Evolutionary conservation across 2,113 vertebrate species (phyloP), one percentile per base, ranked within the genome.

Genomic region (Ariopsis seemanni): DNA sequence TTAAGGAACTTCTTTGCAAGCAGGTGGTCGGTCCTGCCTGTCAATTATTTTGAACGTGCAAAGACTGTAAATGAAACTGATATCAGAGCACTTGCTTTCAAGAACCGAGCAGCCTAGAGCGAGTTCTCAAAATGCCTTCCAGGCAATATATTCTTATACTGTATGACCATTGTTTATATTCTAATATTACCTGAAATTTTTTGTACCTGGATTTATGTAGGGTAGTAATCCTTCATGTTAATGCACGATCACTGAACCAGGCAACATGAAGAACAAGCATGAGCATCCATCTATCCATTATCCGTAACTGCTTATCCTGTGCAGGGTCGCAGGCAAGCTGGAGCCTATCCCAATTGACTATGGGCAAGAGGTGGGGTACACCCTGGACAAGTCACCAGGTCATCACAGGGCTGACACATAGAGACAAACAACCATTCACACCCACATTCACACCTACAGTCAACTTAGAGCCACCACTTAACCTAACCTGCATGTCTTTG

Each of bases 31-130:
- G 17, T 83, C 42, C 4, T 53, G 82, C 62, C 82, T 83, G 82
- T 83, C 82, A 83, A 83, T 83, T 83, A 83, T 83, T 65, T 83
- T 27, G 25, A 83, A 67, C 42, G 62, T 83, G 82, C 6, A 5
- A 67, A 50, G 82, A 42, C 42, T 83, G 22, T 67, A 67, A 83
- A 67, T 83, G 42, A 53, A 83, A 15, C 22, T 9, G 42, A 0
- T 14, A 52, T 22, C 34, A 67, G 14, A 67, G 62, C 6, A 10
- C 25, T 15, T 17, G 14, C 30, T 34, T 62, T 62, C 79, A 57
- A 17, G 79, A 60, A 27, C 27, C 5, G 78, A 79, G 55, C n/a
- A 81, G 78, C 15, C n/a, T 25, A n/a, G 50, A 75, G 22, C 75
- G 55, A 15, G 53, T 78, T 78, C 74, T n/a, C 48, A 12, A 75